Evolutionary conservation across 2,797 vertebrate species (phyloP).

Genomic region (Cyprinella venusta): DNA sequence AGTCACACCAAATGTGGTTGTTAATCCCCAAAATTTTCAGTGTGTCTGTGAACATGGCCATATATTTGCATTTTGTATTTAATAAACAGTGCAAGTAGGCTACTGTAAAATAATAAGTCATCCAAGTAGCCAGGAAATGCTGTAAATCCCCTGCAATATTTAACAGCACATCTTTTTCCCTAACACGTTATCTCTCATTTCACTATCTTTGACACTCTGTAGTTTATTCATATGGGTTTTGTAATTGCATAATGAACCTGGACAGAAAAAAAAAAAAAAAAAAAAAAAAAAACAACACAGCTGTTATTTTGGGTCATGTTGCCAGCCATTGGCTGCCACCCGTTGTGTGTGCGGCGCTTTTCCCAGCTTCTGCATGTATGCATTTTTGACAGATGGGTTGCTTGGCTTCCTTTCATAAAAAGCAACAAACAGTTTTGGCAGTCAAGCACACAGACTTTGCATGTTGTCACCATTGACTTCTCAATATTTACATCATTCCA

Average conservation of each 20-base stretch:
- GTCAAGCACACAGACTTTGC: conserved; percentile 15
- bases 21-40: too few species aligned
- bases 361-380: conserved; percentile 41
- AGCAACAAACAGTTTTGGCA: conserved; percentile 39
- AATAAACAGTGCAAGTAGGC: background rate
- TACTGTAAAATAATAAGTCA: background rate
- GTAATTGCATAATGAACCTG: conserved; percentile 70
- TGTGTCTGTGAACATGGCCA: too few species aligned
- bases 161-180: too few species aligned
- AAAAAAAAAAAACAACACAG: conserved; percentile 63
- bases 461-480: conserved; percentile 27
- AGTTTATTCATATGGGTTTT: conserved; percentile 60
- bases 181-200: conserved; percentile 12
- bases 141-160: too few species aligned
- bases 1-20: too few species aligned
- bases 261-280: conserved; percentile 59
- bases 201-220: conserved; percentile 31
- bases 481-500: conserved; percentile 21
- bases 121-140: background rate
- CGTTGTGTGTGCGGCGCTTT: conserved; percentile 18
- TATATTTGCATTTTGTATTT: background rate
- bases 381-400: conserved; percentile 55
- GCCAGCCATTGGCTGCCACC: conserved; percentile 60
- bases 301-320: conserved; percentile 69
- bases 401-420: conserved; percentile 36